Evolutionary conservation across 2,888 invertebrate genomes (phyloP), one percentile per base, ranked within the genome.

Genomic region (Macropis europaea): DNA sequence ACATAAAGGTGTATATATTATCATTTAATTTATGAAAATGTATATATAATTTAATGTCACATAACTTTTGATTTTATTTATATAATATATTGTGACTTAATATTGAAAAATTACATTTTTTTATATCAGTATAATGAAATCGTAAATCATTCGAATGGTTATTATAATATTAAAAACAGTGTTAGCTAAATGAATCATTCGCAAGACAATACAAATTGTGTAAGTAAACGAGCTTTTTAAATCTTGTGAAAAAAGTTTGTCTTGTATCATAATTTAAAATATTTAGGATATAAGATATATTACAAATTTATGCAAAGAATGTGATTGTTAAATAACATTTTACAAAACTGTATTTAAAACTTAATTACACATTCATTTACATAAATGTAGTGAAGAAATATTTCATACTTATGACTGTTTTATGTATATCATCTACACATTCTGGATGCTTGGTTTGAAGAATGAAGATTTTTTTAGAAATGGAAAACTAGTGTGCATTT

Each of bases 201-300:
- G 50, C 43, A 72, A 73, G 84, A 84, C 81, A 84, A 85, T 85
- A 84, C 77, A 63, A 77, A 68, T 64, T 42, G 43, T 57, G 36
- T 53, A 63, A 54, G 45, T 69, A 68, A 66, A 45, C 43, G 36
- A 56, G 19, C 50, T 61, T 54, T 60, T 54, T 48, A 43, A 61
- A 68, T 60, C 22, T 66, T 30, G 28, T 53, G 38, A 56, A 76
- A 71, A 15, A 66, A 54, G 57, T 67, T 76, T 72, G 62, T 80
- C 50, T 73, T 52, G 52, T 64, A 68, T 52, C 24, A 61, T 34
- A 78, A 53, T 45, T 61, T 69, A 69, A 69, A 69, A 22, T 53
- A 68, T 63, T 26, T 45, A 19, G 42, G 28, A 28, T 70, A 50
- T 70, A 67, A 70, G 32, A 76, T 77, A 47, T 74, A 50, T 11